Evolutionary conservation across 2,888 invertebrate species (phyloP).

Genomic region (Microdon myrmicae): DNA sequence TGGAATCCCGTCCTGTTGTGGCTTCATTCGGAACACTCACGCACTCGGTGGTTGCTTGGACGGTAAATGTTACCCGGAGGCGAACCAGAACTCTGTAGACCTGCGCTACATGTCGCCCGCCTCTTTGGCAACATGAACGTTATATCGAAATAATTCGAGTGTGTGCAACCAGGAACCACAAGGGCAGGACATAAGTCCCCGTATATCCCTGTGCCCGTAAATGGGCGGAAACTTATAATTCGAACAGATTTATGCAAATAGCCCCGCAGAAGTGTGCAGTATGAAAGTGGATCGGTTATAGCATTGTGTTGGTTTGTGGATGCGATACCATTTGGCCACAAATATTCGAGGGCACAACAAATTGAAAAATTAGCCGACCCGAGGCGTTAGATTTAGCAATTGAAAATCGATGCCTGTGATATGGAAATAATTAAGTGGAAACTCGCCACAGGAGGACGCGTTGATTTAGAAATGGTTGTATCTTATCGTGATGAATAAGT

Average conservation of each 20-base stretch:
- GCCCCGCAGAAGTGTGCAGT: slow-evolving; percentile 37
- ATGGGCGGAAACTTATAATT: slow-evolving; percentile 50
- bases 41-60: slow-evolving; percentile 8
- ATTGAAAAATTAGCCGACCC: slow-evolving; percentile 43
- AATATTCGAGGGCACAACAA: slow-evolving; percentile 35
- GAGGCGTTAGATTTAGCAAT: slow-evolving; percentile 27
- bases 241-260: slow-evolving; percentile 52
- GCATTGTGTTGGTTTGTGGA: slow-evolving; percentile 15
- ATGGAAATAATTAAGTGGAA: slow-evolving; percentile 1
- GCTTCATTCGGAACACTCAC: slow-evolving; percentile 23
- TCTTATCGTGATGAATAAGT: too few relatives aligned
- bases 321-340: slow-evolving; percentile 44
- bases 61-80: slow-evolving; percentile 26
- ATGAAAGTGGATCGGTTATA: slow-evolving; percentile 14
- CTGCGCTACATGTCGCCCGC: slow-evolving; percentile 5
- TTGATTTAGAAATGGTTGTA: slow-evolving; percentile 7
- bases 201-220: slow-evolving; percentile 16
- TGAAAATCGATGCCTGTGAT: slow-evolving; percentile 14
- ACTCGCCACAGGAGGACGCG: not conserved
- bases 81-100: slow-evolving; percentile 19
- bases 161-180: slow-evolving; percentile 10
- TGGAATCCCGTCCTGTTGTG: too few relatives aligned
- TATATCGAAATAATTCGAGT: too few relatives aligned
- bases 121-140: too few relatives aligned
- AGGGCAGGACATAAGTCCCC: slow-evolving; percentile 15